Percentiles rank a stretch among this genome's conserved stretches.
phyloP scores from a whole-genome alignment of 2,113 vertebrate species.

The Archilochus colubris region DNA sequence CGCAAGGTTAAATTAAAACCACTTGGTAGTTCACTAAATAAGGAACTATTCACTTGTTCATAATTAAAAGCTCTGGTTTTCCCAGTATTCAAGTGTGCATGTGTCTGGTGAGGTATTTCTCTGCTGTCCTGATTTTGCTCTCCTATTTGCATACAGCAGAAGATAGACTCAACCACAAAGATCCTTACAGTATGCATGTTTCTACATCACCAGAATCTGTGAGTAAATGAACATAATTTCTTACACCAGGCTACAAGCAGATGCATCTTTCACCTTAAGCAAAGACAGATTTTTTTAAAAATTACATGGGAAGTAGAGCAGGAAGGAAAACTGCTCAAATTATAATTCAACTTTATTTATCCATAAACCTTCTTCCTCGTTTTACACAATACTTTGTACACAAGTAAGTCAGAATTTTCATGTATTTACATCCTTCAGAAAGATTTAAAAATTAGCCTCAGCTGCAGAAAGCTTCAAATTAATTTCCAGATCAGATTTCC shows the following conservation, averaged over 20 bases:
- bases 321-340: constrained; percentile 20
- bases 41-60: constrained; percentile 63
- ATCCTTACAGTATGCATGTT: neutral
- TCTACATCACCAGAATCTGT: neutral
- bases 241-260: constrained; percentile 5
- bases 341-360: constrained; percentile 3
- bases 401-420: constrained; percentile 45
- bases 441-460: constrained; percentile 53
- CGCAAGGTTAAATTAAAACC: constrained; percentile 66
- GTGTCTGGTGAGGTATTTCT: neutral
- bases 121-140: neutral
- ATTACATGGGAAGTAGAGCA: neutral
- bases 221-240: constrained; percentile 46
- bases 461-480: constrained; percentile 69
- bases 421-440: constrained; percentile 52
- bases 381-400: neutral
- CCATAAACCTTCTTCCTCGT: neutral
- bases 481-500: constrained; percentile 76
- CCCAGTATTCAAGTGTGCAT: neutral
- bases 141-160: neutral
- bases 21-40: constrained; percentile 54
- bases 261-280: neutral
- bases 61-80: constrained; percentile 57
- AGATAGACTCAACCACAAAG: neutral
- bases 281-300: neutral